Evolutionary conservation across 1,140 invertebrate species (phyloP).

Genomic region (Wasmannia auropunctata): DNA sequence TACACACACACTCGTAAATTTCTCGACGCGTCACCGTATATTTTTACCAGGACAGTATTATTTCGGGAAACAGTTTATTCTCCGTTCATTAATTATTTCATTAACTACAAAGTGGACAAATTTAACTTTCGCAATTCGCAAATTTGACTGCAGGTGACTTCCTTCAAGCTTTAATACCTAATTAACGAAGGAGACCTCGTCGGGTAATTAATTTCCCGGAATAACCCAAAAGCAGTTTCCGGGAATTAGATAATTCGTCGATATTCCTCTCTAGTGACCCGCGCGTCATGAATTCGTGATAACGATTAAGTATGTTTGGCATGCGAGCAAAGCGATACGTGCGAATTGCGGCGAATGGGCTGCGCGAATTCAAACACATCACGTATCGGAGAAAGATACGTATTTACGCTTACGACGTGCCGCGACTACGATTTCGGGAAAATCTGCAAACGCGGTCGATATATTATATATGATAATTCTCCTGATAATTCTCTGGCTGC

Average conservation of each 20-base stretch:
- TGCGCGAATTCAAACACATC: not conserved
- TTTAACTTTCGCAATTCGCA: not conserved
- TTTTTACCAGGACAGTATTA: not conserved
- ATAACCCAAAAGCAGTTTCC: not conserved
- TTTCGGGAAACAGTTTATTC: not conserved
- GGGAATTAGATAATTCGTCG: constrained; percentile 25
- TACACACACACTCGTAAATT: not conserved
- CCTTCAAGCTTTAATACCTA: not conserved
- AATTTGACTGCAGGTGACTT: not conserved
- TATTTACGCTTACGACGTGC: not conserved
- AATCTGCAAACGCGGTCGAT: not conserved
- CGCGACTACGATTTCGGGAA: not conserved
- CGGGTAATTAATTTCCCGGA: constrained; percentile 30
- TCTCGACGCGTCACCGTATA: not conserved
- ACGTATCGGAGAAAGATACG: not conserved
- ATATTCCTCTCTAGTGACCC: not conserved
- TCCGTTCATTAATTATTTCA: constrained; percentile 2
- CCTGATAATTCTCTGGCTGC: no score
- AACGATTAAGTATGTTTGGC: not conserved
- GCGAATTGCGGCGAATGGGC: not conserved
- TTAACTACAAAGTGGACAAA: not conserved
- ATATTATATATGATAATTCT: not conserved
- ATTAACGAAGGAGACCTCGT: not conserved
- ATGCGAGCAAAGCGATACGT: not conserved
- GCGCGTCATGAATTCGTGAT: constrained; percentile 12